Conservation (phyloP, 2,888 invertebrate species). For the Eupithecia vulgata region DNA sequence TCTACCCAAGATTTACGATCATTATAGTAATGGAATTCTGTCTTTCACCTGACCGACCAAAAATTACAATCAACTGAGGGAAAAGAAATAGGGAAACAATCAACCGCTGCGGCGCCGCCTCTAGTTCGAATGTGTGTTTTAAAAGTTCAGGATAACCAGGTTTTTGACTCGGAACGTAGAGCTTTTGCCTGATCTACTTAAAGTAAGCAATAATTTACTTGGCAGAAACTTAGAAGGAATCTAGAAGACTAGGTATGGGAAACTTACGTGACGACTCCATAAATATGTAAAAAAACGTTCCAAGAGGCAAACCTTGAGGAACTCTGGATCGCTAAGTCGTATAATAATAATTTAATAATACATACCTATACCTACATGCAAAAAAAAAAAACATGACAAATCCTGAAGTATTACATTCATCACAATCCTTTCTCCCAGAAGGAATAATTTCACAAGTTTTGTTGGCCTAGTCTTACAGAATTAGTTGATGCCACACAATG, state of each 20-base stretch:
- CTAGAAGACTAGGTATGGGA: background rate
- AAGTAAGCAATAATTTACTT: background rate
- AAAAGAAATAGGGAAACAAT: background rate
- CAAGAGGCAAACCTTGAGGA: constrained; percentile 18
- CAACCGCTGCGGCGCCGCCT: background rate
- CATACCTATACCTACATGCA: background rate
- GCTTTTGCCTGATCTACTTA: background rate
- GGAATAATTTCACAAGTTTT: background rate
- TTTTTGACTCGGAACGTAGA: background rate
- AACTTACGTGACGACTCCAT: background rate
- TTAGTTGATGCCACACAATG: background rate
- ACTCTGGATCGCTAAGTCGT: constrained; percentile 1
- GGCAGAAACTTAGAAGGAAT: background rate
- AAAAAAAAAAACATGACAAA: background rate
- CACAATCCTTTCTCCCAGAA: background rate
- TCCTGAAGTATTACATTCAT: background rate
- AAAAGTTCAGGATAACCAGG: background rate
- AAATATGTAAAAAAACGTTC: constrained; percentile 6
- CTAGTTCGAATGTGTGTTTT: no score
- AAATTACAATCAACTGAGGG: background rate
- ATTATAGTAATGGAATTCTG: background rate
- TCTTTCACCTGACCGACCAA: no score
- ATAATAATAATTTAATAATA: background rate
- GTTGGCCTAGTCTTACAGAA: background rate
- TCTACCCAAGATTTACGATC: background rate